These are phyloP conservation scores for Gymnocypris eckloni DNA, from an alignment of 2,797 vertebrate genomes.

Conservation along the genomic window DNA sequence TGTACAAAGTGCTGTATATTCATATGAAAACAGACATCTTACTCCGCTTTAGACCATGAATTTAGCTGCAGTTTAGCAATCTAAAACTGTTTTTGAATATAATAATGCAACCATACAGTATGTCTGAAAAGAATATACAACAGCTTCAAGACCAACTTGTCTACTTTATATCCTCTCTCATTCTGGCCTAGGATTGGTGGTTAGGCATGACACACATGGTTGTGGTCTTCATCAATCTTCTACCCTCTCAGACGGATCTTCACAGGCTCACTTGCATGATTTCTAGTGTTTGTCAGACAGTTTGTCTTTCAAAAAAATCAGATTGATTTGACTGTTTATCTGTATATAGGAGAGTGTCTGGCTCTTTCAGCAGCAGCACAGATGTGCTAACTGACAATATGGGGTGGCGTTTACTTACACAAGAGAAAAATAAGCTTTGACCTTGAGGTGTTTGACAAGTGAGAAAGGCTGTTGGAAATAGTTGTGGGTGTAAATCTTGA, in stretches of 20 bases:
- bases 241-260: conserved; percentile 4
- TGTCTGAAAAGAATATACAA: neutral
- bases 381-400: conserved; percentile 12
- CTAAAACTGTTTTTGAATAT: neutral
- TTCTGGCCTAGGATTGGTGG: neutral
- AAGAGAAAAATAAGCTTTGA: conserved; percentile 8
- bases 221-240: neutral
- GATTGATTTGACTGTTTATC: neutral
- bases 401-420: neutral
- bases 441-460: conserved; percentile 33
- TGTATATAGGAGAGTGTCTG: conserved; percentile 13
- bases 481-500: conserved; percentile 25
- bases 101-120: neutral
- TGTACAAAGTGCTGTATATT: neutral
- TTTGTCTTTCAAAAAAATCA: neutral
- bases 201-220: neutral
- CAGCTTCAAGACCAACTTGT: neutral
- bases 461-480: conserved; percentile 16
- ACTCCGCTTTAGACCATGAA: neutral
- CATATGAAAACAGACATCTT: neutral
- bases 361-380: conserved; percentile 3
- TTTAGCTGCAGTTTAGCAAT: neutral
- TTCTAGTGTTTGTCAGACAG: neutral
- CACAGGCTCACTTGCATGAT: neutral
- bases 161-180: neutral